These are phyloP conservation scores for Strongylocentrotus purpuratus DNA, from an alignment of 35 echinoderm and acorn worm species.

Conservation along the genomic window DNA sequence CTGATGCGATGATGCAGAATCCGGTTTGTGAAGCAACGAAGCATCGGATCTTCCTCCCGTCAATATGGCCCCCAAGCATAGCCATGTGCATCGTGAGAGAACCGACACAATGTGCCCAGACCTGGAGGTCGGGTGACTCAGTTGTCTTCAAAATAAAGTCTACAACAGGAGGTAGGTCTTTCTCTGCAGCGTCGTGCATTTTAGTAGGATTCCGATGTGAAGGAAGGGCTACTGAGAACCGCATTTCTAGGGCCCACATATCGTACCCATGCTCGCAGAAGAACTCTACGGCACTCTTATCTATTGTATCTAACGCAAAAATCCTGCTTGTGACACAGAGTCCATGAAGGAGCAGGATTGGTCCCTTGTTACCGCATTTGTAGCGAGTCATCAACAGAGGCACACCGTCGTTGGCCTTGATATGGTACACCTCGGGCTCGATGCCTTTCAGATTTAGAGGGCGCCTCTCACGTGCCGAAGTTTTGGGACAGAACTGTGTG, in stretches of 20 bases:
- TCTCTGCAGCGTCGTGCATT: slow-evolving; percentile 61
- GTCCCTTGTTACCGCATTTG: slow-evolving; percentile 56
- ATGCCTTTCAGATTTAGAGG: slow-evolving; percentile 34
- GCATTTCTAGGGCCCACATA: slow-evolving; percentile 58
- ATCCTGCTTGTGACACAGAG: slow-evolving; percentile 53
- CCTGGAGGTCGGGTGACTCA: slow-evolving; percentile 58
- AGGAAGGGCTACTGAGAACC: slow-evolving; percentile 50
- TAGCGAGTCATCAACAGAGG: slow-evolving; percentile 52
- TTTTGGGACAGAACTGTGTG: slow-evolving; percentile 26
- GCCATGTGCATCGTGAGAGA: slow-evolving; percentile 51
- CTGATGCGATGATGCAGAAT: slow-evolving; percentile 55
- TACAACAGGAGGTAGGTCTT: slow-evolving; percentile 70
- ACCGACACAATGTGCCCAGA: slow-evolving; percentile 66
- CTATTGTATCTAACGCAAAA: slow-evolving; percentile 68
- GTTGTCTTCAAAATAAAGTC: slow-evolving; percentile 61
- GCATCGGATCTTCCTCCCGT: slow-evolving; percentile 61
- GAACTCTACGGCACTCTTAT: slow-evolving; percentile 65
- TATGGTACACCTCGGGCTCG: slow-evolving; percentile 14
- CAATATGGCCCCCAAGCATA: slow-evolving; percentile 57
- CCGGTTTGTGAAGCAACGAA: slow-evolving; percentile 67
- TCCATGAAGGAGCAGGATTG: slow-evolving; percentile 58
- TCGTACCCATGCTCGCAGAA: slow-evolving; percentile 62
- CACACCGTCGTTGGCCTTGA: slow-evolving; percentile 1
- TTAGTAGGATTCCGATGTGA: slow-evolving; percentile 42
- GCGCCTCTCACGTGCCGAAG: slow-evolving; percentile 28